phyloP scores from a whole-genome alignment of 2,888 invertebrate species.

The Dinocampus coccinellae region DNA sequence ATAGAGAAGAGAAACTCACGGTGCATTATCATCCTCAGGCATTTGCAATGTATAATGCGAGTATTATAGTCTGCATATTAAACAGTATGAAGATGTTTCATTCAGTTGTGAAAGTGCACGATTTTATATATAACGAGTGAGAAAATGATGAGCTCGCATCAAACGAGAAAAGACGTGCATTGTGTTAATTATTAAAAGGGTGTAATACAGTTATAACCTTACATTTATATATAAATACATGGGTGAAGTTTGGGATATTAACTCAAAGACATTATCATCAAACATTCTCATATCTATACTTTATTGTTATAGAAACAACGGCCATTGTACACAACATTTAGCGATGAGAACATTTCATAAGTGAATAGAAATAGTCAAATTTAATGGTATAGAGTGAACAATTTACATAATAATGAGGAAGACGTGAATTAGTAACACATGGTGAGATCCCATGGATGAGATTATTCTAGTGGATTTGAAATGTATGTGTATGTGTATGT shows the following conservation, averaged over 20 bases:
- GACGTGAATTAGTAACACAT: slow-evolving; percentile 25
- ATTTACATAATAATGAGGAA: slow-evolving; percentile 29
- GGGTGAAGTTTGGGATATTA: slow-evolving; percentile 5
- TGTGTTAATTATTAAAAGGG: neutral
- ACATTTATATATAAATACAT: neutral
- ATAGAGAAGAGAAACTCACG: slow-evolving; percentile 18
- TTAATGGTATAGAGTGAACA: neutral
- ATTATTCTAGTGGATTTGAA: slow-evolving; percentile 31
- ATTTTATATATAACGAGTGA: slow-evolving; percentile 36
- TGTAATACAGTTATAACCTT: neutral
- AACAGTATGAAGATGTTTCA: slow-evolving; percentile 45
- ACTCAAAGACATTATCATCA: neutral
- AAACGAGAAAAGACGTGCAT: slow-evolving; percentile 23
- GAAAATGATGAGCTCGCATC: slow-evolving; percentile 34
- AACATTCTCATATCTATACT: neutral
- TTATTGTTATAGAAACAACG: neutral
- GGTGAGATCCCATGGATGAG: slow-evolving; percentile 26
- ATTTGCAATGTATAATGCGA: slow-evolving; percentile 39
- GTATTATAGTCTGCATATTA: slow-evolving; percentile 40
- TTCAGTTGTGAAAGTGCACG: slow-evolving; percentile 41
- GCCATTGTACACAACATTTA: neutral
- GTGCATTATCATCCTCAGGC: slow-evolving; percentile 40
- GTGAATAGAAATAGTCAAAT: slow-evolving; percentile 4
- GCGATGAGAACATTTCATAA: neutral
- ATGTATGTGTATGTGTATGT: slow-evolving; percentile 23